Conservation (phyloP, 2,113 vertebrate species). For the Cyanoderma ruficeps region DNA sequence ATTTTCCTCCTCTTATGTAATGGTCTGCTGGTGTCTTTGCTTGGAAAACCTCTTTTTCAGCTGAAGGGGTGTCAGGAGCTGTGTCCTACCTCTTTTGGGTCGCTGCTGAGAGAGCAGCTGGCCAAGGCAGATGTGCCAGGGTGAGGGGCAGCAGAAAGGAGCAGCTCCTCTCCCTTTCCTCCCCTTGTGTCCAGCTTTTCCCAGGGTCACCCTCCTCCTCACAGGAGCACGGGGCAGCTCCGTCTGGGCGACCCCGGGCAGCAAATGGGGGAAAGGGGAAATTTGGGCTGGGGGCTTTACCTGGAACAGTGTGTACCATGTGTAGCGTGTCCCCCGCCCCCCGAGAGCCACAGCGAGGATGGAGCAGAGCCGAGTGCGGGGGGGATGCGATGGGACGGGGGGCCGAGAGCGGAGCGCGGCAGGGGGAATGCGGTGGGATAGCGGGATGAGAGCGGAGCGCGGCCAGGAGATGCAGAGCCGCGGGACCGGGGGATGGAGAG, state of each 20-base stretch:
- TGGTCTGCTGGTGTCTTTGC: slow-evolving; percentile 15
- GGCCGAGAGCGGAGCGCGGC: not conserved
- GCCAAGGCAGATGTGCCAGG: not conserved
- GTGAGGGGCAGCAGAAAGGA: not conserved
- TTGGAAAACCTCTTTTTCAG: not conserved
- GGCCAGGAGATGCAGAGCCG: not conserved
- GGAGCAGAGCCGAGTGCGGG: not conserved
- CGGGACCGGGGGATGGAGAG: not conserved
- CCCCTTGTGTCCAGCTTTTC: not conserved
- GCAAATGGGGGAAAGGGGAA: not conserved
- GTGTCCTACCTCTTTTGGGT: not conserved
- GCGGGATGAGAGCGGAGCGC: not conserved
- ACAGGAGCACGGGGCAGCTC: not conserved
- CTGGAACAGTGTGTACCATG: not conserved
- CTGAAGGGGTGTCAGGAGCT: not conserved
- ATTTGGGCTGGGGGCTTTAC: not conserved
- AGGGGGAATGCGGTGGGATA: not conserved
- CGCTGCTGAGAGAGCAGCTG: not conserved
- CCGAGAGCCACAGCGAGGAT: not conserved
- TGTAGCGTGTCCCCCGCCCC: not conserved
- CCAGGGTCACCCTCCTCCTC: not conserved
- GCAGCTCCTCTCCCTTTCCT: not conserved
- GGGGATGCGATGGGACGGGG: not conserved
- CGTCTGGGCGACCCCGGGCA: not conserved
- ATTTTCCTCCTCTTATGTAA: slow-evolving; percentile 56